Evolutionary conservation across 2,797 vertebrate genomes (phyloP), one percentile per base, ranked within the genome.

Genomic region (Naso thynnoides): DNA sequence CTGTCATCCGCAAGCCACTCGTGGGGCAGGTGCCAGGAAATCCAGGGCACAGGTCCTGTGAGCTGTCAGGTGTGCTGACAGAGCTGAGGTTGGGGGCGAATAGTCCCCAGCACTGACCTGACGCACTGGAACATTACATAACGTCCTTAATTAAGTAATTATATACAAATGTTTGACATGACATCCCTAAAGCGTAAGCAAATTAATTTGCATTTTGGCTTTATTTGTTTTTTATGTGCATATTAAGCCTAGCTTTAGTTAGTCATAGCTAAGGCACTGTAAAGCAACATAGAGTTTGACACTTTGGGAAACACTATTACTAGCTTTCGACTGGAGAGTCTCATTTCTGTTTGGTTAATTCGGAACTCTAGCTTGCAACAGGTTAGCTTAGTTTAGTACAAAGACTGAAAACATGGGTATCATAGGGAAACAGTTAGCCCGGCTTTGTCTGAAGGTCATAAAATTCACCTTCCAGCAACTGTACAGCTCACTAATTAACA

Each of bases 1-100:
- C 76, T 88, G 74, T 90, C 80, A 84, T 71, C 69, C 69, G 81
- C 72, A 61, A 81, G 86, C 68, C 81, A 81, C 47, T 83, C 18
- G 7, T 38, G 71, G 70, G 56, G 45, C 79, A 80, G 58, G 73
- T 80, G 83, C 57, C 78, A 78, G 77, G 64, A 76, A 83, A 42
- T 77, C 27, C 18, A 62, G 87, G 82, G 71, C 75, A 74, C 50
- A 63, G 59, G 64, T 76, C 73, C 70, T 65, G 69, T 23, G 67
- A 70, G 76, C 78, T 79, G 81, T 82, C 82, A 76, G 73, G 64
- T 85, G 70, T 48, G 81, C 78, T 88, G 83, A 92, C 79, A 61
- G 74, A 69, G 79, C 66, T 78, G 59, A 29, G 73, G 56, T 54
- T 67, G 56, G 68, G 53, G 73, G 72, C 56, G 67, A 84, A 55